These are phyloP conservation scores for Papilio polytes DNA, from an alignment of 1,140 invertebrate species.

Conservation along the genomic window DNA sequence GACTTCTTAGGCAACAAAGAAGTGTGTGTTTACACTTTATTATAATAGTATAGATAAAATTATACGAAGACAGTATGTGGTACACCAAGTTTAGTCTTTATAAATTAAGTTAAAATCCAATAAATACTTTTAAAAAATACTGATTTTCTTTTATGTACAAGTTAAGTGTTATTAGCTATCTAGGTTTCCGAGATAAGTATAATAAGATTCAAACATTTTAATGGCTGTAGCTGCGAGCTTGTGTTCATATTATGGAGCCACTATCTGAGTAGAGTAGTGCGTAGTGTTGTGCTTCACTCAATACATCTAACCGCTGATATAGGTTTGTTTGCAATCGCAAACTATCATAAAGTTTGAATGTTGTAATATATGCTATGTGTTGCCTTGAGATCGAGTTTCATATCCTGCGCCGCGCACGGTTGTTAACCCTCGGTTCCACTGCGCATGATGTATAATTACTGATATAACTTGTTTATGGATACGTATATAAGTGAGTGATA, in stretches of 20 bases:
- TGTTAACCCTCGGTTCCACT: not conserved
- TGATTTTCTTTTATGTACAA: not conserved
- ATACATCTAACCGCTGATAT: not conserved
- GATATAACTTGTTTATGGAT: not conserved
- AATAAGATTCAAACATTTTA: not conserved
- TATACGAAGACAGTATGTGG: not conserved
- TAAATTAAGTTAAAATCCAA: not conserved
- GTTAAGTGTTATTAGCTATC: not conserved
- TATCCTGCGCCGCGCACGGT: not conserved
- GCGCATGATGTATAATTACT: not conserved
- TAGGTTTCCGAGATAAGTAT: not conserved
- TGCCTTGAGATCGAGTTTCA: constrained; percentile 19
- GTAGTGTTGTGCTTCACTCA: not conserved
- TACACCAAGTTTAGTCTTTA: too few relatives aligned
- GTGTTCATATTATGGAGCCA: too few relatives aligned
- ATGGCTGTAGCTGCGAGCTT: not conserved
- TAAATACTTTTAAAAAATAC: not conserved
- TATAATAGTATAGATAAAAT: too few relatives aligned
- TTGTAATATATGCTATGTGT: not conserved
- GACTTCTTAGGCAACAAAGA: too few relatives aligned
- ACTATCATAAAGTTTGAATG: not conserved
- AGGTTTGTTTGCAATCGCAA: not conserved
- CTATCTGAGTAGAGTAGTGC: too few relatives aligned
- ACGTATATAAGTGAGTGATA: not conserved
- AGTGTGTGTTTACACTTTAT: too few relatives aligned